These are phyloP conservation scores for Coregonus ussuriensis DNA, from an alignment of 2,797 vertebrate genomes.

Conservation along the genomic window DNA sequence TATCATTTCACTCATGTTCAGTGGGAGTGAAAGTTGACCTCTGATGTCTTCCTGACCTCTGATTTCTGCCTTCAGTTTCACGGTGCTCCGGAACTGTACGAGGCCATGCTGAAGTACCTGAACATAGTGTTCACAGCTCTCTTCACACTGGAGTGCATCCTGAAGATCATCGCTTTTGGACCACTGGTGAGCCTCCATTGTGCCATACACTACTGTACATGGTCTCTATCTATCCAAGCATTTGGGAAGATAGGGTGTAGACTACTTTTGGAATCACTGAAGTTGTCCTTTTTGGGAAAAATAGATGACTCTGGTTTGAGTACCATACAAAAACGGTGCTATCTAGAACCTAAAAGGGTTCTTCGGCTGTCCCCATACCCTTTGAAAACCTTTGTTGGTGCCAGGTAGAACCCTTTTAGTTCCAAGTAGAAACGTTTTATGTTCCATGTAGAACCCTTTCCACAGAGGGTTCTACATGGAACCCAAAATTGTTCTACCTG, in stretches of 20 bases:
- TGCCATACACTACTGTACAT: constrained; percentile 15
- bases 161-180: constrained; percentile 97
- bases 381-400: too few relatives aligned
- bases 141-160: constrained; percentile 95
- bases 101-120: constrained; percentile 93
- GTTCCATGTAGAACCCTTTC: too few relatives aligned
- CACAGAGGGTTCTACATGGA: too few relatives aligned
- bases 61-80: constrained; percentile 81
- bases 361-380: too few relatives aligned
- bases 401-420: too few relatives aligned
- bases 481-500: too few relatives aligned
- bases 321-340: too few relatives aligned
- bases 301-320: background rate
- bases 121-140: constrained; percentile 96
- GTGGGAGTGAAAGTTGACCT: background rate
- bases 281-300: background rate
- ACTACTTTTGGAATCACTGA: background rate
- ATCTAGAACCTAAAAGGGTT: too few relatives aligned
- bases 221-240: background rate
- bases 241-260: background rate
- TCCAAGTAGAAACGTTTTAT: too few relatives aligned
- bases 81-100: constrained; percentile 84
- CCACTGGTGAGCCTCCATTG: constrained; percentile 82
- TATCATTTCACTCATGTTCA: background rate
- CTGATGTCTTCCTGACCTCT: background rate